These are phyloP conservation scores for Psophia crepitans DNA, from an alignment of 2,113 vertebrate genomes.

Conservation along the genomic window DNA sequence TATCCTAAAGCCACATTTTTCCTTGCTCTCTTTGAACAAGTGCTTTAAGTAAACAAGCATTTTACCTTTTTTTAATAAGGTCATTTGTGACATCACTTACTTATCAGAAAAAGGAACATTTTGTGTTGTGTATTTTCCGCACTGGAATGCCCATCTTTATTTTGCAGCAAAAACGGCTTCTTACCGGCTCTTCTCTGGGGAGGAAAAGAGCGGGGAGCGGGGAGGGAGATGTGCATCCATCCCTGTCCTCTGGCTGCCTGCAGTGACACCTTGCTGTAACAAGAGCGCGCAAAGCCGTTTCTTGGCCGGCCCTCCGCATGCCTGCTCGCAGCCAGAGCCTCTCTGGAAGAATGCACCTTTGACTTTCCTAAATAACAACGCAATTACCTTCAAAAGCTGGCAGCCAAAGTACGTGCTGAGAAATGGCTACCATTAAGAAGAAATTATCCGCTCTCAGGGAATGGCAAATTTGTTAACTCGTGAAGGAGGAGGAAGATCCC, in stretches of 20 bases:
- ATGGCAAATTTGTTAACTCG: constrained; percentile 55
- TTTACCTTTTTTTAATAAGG: constrained; percentile 73
- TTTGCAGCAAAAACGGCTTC: constrained; percentile 8
- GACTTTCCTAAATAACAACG: constrained; percentile 70
- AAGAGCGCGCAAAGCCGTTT: neutral
- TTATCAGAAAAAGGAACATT: constrained; percentile 45
- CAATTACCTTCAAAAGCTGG: constrained; percentile 69
- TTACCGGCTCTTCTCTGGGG: neutral
- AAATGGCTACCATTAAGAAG: constrained; percentile 69
- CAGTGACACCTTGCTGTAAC: constrained; percentile 44
- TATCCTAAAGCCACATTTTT: constrained; percentile 51
- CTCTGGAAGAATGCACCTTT: constrained; percentile 65
- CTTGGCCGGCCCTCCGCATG: neutral
- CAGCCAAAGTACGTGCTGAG: constrained; percentile 65
- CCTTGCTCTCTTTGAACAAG: constrained; percentile 53
- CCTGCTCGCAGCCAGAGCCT: constrained; percentile 17
- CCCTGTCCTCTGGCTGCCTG: neutral
- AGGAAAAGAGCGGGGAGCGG: neutral
- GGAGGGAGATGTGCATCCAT: neutral
- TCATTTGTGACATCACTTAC: constrained; percentile 69
- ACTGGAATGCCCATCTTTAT: neutral
- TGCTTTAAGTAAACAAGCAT: constrained; percentile 66
- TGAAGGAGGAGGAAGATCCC: constrained; percentile 21
- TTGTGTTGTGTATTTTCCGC: constrained; percentile 36
- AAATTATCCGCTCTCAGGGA: constrained; percentile 65